These are phyloP conservation scores for Prionace glauca DNA, from an alignment of 2,797 vertebrate genomes.

Conservation along the genomic window DNA sequence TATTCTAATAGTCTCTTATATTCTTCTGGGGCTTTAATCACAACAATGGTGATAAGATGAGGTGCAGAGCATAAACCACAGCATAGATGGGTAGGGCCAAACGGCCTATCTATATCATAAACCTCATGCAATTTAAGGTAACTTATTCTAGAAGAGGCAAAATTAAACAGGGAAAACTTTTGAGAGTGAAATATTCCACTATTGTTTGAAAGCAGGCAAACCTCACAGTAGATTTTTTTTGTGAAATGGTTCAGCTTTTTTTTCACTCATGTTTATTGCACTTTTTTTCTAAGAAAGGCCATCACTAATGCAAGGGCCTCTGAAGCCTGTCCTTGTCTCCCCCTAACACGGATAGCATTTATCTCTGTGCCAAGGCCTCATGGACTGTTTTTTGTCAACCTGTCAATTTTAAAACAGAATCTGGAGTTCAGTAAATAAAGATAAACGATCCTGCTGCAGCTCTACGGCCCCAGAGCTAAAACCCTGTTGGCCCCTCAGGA, in stretches of 20 bases:
- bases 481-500: slow-evolving; percentile 71
- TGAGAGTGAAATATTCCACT: background rate
- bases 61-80: too few species aligned
- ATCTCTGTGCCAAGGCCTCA: slow-evolving; percentile 59
- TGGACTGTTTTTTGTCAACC: slow-evolving; percentile 60
- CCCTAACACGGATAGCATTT: slow-evolving; percentile 63
- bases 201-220: background rate
- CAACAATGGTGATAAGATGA: background rate
- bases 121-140: background rate
- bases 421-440: slow-evolving; percentile 76
- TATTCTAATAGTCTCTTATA: background rate
- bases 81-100: background rate
- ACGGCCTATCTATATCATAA: background rate
- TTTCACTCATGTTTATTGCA: background rate
- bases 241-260: background rate
- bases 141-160: background rate
- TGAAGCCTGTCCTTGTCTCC: slow-evolving; percentile 59
- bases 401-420: slow-evolving; percentile 61
- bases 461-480: slow-evolving; percentile 66
- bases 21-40: background rate
- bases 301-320: background rate
- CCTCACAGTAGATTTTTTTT: background rate
- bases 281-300: background rate
- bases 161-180: background rate
- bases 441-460: slow-evolving; percentile 70